Evolutionary conservation across 2,888 invertebrate genomes (phyloP), one percentile per base, ranked within the genome.

Genomic region (Cryptops parisi): DNA sequence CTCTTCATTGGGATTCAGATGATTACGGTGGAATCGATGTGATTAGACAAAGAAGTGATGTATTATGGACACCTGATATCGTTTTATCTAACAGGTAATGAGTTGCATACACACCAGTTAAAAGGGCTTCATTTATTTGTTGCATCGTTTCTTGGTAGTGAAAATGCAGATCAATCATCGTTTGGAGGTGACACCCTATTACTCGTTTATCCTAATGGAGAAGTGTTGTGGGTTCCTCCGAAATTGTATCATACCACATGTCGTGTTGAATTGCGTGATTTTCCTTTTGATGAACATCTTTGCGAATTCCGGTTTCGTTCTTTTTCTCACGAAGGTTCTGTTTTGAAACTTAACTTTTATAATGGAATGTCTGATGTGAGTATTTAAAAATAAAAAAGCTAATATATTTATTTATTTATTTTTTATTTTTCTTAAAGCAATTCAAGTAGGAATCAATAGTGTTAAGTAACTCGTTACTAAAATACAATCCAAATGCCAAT

Each of bases 121-220:
- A n/a, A n/a, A n/a, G n/a, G n/a, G n/a, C n/a, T n/a, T n/a, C n/a
- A 9, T 33, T 33, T 33, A 33, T 33, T 33, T 33, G 6, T 33
- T 33, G 6, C 15, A 33, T 33, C 33, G 15, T 33, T 33, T 6
- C 15, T 33, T 9, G 15, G 33, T 33, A 9, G 24, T 2, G 47
- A 22, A 1, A 15, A n/a, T 9, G 23, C 47, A n/a, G 17, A 25
- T 15, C 17, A 22, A 5, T 9, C 22, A 24, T 2, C n/a, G 5
- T 24, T 15, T 6, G 4, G 19, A 3, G 26, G 33, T 23, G 2
- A 21, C 2, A 19, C 17, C 21, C 21, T 23, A 9, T 1, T 33
- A 27, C 48, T 48, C 33, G 22, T 33, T 23, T 48, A 48, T 38
- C 39, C 48, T 9, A 48, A 48, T 21, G 48, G 48, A 19, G 19